Evolutionary conservation across 1,140 invertebrate species (phyloP), one percentile per base, ranked within the genome.

Genomic region (Acromyrmex charruanus): DNA sequence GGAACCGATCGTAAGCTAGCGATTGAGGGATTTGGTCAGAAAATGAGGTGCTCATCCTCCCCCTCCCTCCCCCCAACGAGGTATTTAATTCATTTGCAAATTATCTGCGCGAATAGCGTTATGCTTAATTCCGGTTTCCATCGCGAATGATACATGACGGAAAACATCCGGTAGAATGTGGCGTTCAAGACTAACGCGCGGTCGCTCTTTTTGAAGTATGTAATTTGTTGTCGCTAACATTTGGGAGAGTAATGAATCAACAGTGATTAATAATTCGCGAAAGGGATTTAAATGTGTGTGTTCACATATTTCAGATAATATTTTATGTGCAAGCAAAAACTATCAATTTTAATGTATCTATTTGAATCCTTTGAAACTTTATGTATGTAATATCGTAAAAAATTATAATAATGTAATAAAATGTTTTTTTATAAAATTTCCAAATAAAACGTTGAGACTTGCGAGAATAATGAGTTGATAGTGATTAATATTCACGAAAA

Each of bases 201-300:
- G n/a, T 68, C 31, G 31, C 21, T 80, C 21, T 58, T 25, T 14
- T 58, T 1, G n/a, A 68, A 31, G 39, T 39, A 80, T 14, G n/a
- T 69, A 31, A 39, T 58, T 51, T 4, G 14, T 21, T 44, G 35
- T 58, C 39, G n/a, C 12, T 6, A 44, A n/a, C 10, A n/a, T 16
- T 55, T 3, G 44, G 21, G 31, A 35, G 28, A 31, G 0, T 53
- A 66, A 55, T 53, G n/a, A 39, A 18, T 39, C n/a, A 18, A 68
- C 31, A 10, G 44, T 79, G 59, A 79, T 80, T 68, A 80, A 80
- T 55, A 39, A 39, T 18, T 10, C n/a, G 25, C 14, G 14, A 51
- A 51, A 35, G 5, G 7, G 2, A 25, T 18, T 3, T 31, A 59
- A 44, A 16, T 5, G 31, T 39, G 9, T 39, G 31, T 39, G 9